Conservation (phyloP, 2,113 vertebrate species). For the Merops nubicus region DNA sequence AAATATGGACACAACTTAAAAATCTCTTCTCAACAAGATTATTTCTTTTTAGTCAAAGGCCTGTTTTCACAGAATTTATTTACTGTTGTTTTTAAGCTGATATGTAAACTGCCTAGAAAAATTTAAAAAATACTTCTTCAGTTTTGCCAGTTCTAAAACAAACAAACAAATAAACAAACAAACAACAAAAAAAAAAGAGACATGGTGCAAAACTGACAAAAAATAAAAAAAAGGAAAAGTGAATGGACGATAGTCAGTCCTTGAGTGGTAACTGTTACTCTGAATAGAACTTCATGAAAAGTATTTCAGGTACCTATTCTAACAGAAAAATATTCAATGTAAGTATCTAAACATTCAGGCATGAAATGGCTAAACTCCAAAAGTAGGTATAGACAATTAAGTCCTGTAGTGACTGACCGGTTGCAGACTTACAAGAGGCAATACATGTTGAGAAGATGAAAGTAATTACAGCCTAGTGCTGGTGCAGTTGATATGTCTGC, state of each 20-base stretch:
- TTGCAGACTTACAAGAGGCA: not conserved
- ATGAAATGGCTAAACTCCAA: not conserved
- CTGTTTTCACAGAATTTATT: not conserved
- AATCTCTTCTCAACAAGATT: not conserved
- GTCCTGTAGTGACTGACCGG: not conserved
- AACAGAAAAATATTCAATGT: not conserved
- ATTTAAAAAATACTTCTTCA: not conserved
- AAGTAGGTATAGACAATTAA: not conserved
- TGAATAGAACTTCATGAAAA: not conserved
- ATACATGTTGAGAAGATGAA: not conserved
- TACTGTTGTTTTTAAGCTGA: not conserved
- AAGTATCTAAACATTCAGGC: not conserved
- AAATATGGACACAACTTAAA: not conserved
- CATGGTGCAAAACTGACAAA: not conserved
- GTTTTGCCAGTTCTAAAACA: not conserved
- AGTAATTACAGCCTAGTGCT: not conserved
- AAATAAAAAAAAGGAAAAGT: not conserved
- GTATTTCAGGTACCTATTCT: not conserved
- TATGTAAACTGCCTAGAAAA: not conserved
- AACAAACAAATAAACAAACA: too few relatives aligned
- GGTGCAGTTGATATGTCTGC: not conserved
- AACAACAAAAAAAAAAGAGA: not conserved
- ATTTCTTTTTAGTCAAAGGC: not conserved
- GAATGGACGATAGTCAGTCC: not conserved
- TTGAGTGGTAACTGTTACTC: not conserved